phyloP scores from a whole-genome alignment of 2,888 invertebrate species.

The Caenorhabditis doughertyi region DNA sequence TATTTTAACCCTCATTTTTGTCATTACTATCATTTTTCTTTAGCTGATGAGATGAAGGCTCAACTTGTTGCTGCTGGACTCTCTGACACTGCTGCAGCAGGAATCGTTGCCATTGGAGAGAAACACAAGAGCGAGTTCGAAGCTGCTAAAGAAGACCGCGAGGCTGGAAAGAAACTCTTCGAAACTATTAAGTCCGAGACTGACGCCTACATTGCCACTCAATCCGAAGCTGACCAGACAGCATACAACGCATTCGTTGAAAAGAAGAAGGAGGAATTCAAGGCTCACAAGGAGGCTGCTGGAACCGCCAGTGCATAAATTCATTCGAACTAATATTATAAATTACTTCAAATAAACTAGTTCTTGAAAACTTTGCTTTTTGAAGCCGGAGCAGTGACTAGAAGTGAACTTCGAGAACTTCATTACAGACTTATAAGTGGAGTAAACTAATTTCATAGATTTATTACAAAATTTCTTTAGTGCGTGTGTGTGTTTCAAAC shows the following conservation, averaged over 20 bases:
- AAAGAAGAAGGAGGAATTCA: conserved; percentile 26
- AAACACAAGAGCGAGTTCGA: conserved; percentile 42
- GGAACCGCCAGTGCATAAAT: conserved; percentile 23
- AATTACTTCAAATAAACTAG: conserved; percentile 7
- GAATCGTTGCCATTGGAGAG: conserved; percentile 45
- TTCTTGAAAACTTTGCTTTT: neutral
- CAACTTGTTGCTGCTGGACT: conserved; percentile 31
- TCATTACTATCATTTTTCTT: neutral
- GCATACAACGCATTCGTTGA: conserved; percentile 35
- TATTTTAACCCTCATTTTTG: neutral
- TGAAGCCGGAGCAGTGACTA: neutral
- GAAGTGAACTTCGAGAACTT: too few species aligned
- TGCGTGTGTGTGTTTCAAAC: too few species aligned
- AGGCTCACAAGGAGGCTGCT: conserved; percentile 38
- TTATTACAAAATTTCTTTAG: too few species aligned
- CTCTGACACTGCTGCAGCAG: conserved; percentile 37
- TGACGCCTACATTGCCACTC: conserved; percentile 38
- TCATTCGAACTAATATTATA: conserved; percentile 6
- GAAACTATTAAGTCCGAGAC: conserved; percentile 34
- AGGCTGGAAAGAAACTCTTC: conserved; percentile 44
- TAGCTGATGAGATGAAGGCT: conserved; percentile 36
- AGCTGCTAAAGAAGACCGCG: conserved; percentile 36
- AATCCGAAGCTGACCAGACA: conserved; percentile 40
- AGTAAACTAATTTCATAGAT: too few species aligned
- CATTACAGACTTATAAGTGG: too few species aligned